phyloP scores from a whole-genome alignment of 2,888 invertebrate genomes.

The Sphaerophoria rueppellii region DNA sequence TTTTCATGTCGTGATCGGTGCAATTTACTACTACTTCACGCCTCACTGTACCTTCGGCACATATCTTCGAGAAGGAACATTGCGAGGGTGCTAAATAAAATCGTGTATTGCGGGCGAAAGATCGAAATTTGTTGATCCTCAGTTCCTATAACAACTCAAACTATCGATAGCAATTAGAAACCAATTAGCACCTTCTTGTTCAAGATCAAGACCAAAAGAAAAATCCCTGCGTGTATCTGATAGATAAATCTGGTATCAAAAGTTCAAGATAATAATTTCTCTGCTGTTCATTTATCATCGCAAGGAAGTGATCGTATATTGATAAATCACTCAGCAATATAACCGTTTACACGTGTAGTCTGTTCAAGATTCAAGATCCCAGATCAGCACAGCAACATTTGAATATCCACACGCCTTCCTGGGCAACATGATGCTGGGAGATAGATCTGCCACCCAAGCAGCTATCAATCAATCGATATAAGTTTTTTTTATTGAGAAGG shows the following conservation, averaged over 20 bases:
- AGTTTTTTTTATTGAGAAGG: slow-evolving; percentile 35
- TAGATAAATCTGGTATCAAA: slow-evolving; percentile 58
- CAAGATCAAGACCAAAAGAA: neutral
- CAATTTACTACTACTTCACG: slow-evolving; percentile 50
- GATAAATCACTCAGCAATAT: slow-evolving; percentile 71
- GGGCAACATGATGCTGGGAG: slow-evolving; percentile 52
- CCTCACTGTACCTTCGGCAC: slow-evolving; percentile 25
- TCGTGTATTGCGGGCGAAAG: slow-evolving; percentile 66
- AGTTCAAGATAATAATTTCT: slow-evolving; percentile 62
- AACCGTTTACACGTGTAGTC: slow-evolving; percentile 65
- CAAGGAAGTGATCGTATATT: slow-evolving; percentile 11
- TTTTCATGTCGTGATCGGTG: slow-evolving; percentile 59
- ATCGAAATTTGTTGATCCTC: slow-evolving; percentile 40
- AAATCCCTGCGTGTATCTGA: slow-evolving; percentile 43
- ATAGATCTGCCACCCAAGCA: slow-evolving; percentile 74
- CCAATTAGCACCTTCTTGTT: slow-evolving; percentile 64
- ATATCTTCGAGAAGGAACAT: slow-evolving; percentile 11
- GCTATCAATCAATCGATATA: slow-evolving; percentile 74
- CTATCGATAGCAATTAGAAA: slow-evolving; percentile 63
- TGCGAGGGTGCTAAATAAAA: slow-evolving; percentile 60
- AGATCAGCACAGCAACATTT: slow-evolving; percentile 36
- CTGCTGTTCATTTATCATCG: slow-evolving; percentile 61
- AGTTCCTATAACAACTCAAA: slow-evolving; percentile 15
- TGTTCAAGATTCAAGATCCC: neutral
- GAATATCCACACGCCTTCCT: slow-evolving; percentile 55